Evolutionary conservation across 2,113 vertebrate genomes (phyloP), one percentile per base, ranked within the genome.

Genomic region (Nibea albiflora): DNA sequence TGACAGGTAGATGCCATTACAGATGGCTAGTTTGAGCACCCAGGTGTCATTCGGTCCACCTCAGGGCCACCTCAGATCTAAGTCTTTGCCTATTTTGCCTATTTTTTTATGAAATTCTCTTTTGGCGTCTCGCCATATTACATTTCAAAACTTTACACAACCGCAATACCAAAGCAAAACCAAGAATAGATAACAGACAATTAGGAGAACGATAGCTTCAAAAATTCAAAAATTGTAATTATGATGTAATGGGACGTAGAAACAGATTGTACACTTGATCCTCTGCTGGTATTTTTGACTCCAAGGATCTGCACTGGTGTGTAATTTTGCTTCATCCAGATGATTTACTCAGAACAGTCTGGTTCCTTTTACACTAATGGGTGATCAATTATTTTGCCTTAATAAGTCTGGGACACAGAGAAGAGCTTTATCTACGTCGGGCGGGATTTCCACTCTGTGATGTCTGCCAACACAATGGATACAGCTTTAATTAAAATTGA

Each of bases 401-500:
- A 70, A 84, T 86, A 86, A 84, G 67, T 84, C 61, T 57, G 52
- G 78, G 46, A 83, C 68, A 92, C 26, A 66, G 76, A 85, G 62
- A 75, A 44, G 47, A 19, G 24, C 73, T 82, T 88, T 85, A 80
- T 88, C 88, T 78, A 44, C 24, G 1, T 76, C 12, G 14, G 80
- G 65, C 11, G n/a, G 83, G 74, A 75, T 83, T 85, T 84, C 60
- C 54, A 64, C 61, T 78, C 81, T 85, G 86, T 87, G 79, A 88
- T 88, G 72, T 78, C 72, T 78, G 80, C 81, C 84, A 90, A 63
- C 83, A 90, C 83, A 89, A 82, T 88, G 84, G 84, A 85, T 84
- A 71, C 80, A 85, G 80, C 80, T 89, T 87, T 92, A 92, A 92
- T 89, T 90, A 88, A 89, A 87, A 90, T 90, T 90, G 89, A 92